A percentile compares a stretch with the other conserved stretches of the same genome.
Conservation (phyloP, 1,140 invertebrate genomes). For the Coptotermes formosanus region DNA sequence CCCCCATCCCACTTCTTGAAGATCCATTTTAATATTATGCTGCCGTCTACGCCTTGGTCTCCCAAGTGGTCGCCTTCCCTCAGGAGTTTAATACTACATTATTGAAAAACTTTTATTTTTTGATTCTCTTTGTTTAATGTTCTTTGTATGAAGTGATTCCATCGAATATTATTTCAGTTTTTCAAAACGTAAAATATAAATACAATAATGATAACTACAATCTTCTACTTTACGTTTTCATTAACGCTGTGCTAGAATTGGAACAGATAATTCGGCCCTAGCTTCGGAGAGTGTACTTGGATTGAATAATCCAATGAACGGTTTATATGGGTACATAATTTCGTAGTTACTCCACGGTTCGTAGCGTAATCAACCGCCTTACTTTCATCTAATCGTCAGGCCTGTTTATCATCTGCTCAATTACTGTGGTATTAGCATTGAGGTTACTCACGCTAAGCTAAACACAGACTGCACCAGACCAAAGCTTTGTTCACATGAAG, state of each 20-base stretch:
- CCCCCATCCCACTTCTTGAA: too few species aligned
- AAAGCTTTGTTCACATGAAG: neutral
- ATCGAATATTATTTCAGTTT: too few species aligned
- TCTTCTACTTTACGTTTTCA: too few species aligned
- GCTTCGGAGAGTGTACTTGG: neutral
- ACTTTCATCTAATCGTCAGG: neutral
- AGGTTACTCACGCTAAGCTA: neutral
- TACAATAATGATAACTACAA: too few species aligned
- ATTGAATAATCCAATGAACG: neutral
- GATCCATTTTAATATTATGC: too few species aligned
- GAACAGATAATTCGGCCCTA: neutral
- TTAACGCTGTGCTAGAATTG: neutral
- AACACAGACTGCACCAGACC: neutral
- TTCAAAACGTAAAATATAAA: too few species aligned
- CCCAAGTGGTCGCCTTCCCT: too few species aligned
- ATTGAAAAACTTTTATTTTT: too few species aligned
- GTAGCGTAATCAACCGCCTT: neutral
- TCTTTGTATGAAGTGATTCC: too few species aligned
- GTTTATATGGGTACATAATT: neutral
- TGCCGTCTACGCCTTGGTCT: too few species aligned
- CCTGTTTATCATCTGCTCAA: neutral
- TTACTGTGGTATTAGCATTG: neutral
- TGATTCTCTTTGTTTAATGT: too few species aligned
- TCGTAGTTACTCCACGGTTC: neutral
- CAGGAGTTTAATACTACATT: too few species aligned